These are phyloP conservation scores for Galerucella pusilla DNA, from an alignment of 2,888 invertebrate species.

Conservation along the genomic window DNA sequence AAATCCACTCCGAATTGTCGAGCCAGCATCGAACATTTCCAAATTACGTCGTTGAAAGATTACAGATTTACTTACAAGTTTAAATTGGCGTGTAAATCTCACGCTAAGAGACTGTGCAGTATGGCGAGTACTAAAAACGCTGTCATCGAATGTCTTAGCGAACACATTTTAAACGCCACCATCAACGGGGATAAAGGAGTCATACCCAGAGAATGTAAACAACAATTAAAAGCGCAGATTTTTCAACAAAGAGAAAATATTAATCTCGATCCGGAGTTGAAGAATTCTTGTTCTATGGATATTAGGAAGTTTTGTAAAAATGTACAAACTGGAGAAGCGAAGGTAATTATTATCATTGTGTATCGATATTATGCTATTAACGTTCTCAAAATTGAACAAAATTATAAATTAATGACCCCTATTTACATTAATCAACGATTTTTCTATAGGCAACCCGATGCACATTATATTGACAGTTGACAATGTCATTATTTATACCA, in stretches of 20 bases:
- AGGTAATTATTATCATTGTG: constrained; percentile 59
- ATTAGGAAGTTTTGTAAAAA: constrained; percentile 78
- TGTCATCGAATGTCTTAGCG: constrained; percentile 89
- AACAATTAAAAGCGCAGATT: constrained; percentile 90
- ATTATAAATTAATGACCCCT: too few relatives aligned
- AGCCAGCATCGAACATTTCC: constrained; percentile 96
- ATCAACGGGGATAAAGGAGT: constrained; percentile 80
- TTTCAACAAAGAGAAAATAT: constrained; percentile 93
- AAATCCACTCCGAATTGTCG: constrained; percentile 85
- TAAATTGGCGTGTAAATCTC: constrained; percentile 90
- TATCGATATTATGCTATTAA: too few relatives aligned
- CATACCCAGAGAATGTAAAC: constrained; percentile 88
- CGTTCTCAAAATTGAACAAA: too few relatives aligned
- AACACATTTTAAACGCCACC: constrained; percentile 90
- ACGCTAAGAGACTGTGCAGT: constrained; percentile 77
- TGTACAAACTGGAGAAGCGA: constrained; percentile 74
- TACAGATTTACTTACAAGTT: constrained; percentile 95
- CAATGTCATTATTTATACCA: too few relatives aligned
- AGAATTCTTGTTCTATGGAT: constrained; percentile 83
- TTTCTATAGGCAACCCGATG: too few relatives aligned
- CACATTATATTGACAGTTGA: too few relatives aligned
- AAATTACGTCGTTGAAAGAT: constrained; percentile 91
- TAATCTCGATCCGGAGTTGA: constrained; percentile 85
- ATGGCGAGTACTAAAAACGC: constrained; percentile 81
- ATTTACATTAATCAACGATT: too few relatives aligned